Base-by-base conservation (phyloP, 1,140 invertebrate genomes). In the Ceratoteleas bidentatus region DNA sequence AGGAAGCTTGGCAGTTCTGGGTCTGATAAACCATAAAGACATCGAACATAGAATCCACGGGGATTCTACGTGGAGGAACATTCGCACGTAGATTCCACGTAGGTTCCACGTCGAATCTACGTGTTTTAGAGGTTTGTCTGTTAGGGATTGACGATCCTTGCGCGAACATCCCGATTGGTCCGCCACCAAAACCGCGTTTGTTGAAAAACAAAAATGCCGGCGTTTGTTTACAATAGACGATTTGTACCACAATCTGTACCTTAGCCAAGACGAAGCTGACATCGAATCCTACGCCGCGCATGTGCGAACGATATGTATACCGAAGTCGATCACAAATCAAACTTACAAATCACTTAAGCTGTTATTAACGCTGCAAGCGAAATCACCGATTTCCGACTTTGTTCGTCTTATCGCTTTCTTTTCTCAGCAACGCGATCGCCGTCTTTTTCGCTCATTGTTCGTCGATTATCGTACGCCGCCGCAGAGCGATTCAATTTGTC, bases 401-500 rank as follows among this genome's bases (percentile, higher is more conserved):
- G 50, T 66, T 72, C 53, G 50, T 60, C 52, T 52, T 38, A 38
- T 52, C 33, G 13, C 40, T 47, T 58, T 53, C 36, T 52, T 50
- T 45, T 43, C 24, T 14, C 36, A 60, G 24, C 16, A 11, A 40
- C 66, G 8, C 34, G 32, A 53, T 43, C 52, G 34, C 16, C 49
- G 15, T 58, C 11, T 58, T 6, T 70, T 33, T 34, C 58, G n/a
- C 11, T 61, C 66, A n/a, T 56, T 68, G 47, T 72, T 65, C 52
- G 33, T 70, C 72, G 10, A 47, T 49, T 36, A 50, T 13, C 45
- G 13, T 6, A 47, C 47, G 64, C 38, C 61, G 47, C 50, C 64
- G 38, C 70, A 65, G 40, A 32, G 24, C 73, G 62, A 84, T 88
- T 86, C 83, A 81, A 87, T 88, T 87, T 87, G 83, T 83, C 76